Evolutionary conservation across 2,888 invertebrate genomes (phyloP), one percentile per base, ranked within the genome.

Genomic region (Agelastica alni): DNA sequence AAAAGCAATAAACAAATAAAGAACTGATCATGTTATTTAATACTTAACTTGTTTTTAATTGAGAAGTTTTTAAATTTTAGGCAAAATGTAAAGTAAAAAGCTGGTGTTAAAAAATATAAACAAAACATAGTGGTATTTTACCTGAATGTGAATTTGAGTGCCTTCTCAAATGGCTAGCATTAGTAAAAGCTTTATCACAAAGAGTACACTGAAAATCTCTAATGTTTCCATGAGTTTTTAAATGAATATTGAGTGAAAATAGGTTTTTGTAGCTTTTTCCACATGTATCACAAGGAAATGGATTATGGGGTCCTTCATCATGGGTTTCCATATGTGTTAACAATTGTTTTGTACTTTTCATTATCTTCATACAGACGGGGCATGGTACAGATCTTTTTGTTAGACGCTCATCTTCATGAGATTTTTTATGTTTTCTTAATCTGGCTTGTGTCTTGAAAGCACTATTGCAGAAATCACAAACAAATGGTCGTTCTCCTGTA

Each of bases 91-190:
- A n/a, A n/a, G n/a, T n/a, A n/a, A n/a, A n/a, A n/a, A n/a, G n/a
- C n/a, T n/a, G n/a, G n/a, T n/a, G n/a, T n/a, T n/a, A n/a, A n/a
- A n/a, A n/a, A n/a, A n/a, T n/a, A n/a, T n/a, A n/a, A n/a, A n/a
- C n/a, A n/a, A n/a, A n/a, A n/a, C n/a, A n/a, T n/a, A n/a, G n/a
- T n/a, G n/a, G n/a, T 43, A 43, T 14, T 36, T 44, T 62, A 60
- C 74, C 75, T 46, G 70, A 61, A 61, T 75, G 75, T 2, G 73
- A 67, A 54, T 73, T 72, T 22, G 70, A 59, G 52, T 75, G 75
- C 34, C 75, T 56, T 20, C 68, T 64, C 41, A 75, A 61, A 60
- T 74, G 73, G 43, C 69, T 69, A 2, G 70, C 65, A 39, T 65
- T 65, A 9, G 62, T 63, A 48, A 74, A 74, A 3, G 67, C 59